These are phyloP conservation scores for Torymus texanus DNA, from an alignment of 2,888 invertebrate species.

Conservation along the genomic window DNA sequence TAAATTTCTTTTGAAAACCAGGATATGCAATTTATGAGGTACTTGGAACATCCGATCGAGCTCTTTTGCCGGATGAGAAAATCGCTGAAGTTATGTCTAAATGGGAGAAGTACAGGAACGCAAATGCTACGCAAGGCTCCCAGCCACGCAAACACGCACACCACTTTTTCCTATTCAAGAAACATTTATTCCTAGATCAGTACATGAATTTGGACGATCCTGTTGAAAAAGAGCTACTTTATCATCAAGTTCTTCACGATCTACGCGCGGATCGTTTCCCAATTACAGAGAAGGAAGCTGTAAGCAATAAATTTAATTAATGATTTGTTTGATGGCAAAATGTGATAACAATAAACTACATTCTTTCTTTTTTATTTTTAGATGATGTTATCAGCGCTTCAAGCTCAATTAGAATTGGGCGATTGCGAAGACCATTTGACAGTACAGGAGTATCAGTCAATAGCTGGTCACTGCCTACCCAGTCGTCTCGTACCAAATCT, in stretches of 20 bases:
- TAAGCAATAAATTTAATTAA: conserved; percentile 76
- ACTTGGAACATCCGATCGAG: conserved; percentile 90
- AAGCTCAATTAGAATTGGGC: conserved; percentile 93
- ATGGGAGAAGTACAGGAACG: conserved; percentile 92
- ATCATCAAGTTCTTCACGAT: conserved; percentile 94
- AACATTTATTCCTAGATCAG: conserved; percentile 88
- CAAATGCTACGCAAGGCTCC: conserved; percentile 81
- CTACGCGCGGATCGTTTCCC: conserved; percentile 94
- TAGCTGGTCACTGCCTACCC: conserved; percentile 89
- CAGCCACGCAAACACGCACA: conserved; percentile 76
- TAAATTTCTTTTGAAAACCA: conserved; percentile 60
- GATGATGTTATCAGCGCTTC: conserved; percentile 95
- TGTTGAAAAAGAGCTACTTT: conserved; percentile 94
- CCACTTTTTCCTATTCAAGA: conserved; percentile 86
- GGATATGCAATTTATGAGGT: conserved; percentile 96
- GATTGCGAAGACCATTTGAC: conserved; percentile 84
- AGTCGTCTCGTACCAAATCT: conserved; percentile 86
- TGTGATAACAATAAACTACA: conserved; percentile 4
- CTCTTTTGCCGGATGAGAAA: conserved; percentile 89
- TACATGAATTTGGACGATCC: conserved; percentile 88
- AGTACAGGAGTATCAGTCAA: conserved; percentile 79
- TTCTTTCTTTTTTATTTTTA: conserved; percentile 70
- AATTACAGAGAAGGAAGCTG: conserved; percentile 95
- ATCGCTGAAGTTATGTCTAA: conserved; percentile 96
- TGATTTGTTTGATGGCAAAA: neutral